Base-by-base conservation (phyloP, 92 coral and sea anemone genomes). In the Pocillopora grandis region DNA sequence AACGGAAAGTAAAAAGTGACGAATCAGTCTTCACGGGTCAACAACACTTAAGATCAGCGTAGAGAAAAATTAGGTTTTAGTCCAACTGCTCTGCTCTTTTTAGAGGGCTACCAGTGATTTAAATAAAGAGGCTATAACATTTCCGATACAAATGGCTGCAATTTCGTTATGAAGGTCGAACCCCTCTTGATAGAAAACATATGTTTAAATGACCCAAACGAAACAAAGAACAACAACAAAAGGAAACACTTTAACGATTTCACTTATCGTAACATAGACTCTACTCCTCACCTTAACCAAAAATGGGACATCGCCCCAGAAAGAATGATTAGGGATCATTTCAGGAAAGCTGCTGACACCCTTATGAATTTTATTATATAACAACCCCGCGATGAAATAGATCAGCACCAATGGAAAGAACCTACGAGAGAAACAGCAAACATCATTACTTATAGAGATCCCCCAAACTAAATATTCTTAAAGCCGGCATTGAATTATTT, bases 261-360 rank as follows among this genome's bases (percentile, higher is more conserved):
- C 52, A 42, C 52, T 42, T 2, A 3, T 7, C 52, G 9, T 5
- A 35, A 9, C 72, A 10, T 27, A 31, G 5, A 27, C 31, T 27
- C 31, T 7, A n/a, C n/a, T n/a, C n/a, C n/a, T n/a, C 31, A 82
- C 86, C 86, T 82, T 82, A 33, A 82, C 23, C 27, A 82, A 52
- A n/a, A 62, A 58, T 72, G 86, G 79, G 9, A 82, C 17, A 35
- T 82, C 86, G 0, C 67, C 52, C 86, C 86, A 82, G 37, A 82
- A 82, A 2, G 86, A 82, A 61, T 59, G 62, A 82, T 82, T 82
- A 17, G 86, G 86, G 20, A 82, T 12, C 86, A 82, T 61, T 74
- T 82, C 79, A 21, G 79, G 70, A 17, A 71, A 21, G 23, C 49
- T 74, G 10, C 36, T 5, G 13, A n/a, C 71, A 21, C 86, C 86